A percentile compares a stretch with the other conserved stretches of the same genome.
These are phyloP conservation scores for Thymelicus sylvestris DNA, from an alignment of 2,888 invertebrate species.

Conservation along the genomic window DNA sequence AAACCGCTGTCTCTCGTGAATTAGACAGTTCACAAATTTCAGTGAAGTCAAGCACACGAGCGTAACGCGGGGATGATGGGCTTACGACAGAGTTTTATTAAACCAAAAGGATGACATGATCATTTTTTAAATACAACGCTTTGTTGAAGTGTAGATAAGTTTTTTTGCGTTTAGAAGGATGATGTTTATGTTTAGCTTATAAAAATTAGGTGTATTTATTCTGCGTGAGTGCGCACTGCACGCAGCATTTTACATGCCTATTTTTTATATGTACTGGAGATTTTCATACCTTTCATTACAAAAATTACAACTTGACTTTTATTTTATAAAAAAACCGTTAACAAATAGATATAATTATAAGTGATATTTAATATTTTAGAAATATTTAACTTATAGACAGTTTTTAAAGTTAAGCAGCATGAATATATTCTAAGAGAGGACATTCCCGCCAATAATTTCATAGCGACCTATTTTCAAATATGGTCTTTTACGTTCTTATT, in stretches of 20 bases:
- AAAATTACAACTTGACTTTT: too few species aligned
- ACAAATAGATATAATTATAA: too few species aligned
- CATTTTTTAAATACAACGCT: conserved; percentile 29
- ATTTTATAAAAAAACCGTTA: too few species aligned
- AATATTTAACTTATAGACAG: too few species aligned
- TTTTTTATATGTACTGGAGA: too few species aligned
- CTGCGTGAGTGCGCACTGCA: too few species aligned
- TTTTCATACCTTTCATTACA: too few species aligned
- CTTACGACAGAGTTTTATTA: conserved; percentile 49
- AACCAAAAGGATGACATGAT: conserved; percentile 38
- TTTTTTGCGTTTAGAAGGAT: conserved; percentile 13
- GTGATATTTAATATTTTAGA: too few species aligned
- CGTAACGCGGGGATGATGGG: conserved; percentile 58
- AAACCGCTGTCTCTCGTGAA: conserved; percentile 15
- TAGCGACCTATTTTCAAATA: conserved; percentile 32
- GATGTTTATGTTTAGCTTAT: conserved; percentile 1
- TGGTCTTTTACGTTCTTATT: conserved; percentile 58
- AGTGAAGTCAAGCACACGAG: conserved; percentile 56
- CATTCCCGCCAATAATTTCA: conserved; percentile 25
- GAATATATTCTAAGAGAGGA: conserved; percentile 26
- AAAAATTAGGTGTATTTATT: too few species aligned
- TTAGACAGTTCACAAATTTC: conserved; percentile 50
- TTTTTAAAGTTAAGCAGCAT: background rate
- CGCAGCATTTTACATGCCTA: too few species aligned
- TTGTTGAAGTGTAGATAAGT: conserved; percentile 34